Evolutionary conservation across 2,113 vertebrate genomes (phyloP).

Genomic region (Perca fluviatilis): DNA sequence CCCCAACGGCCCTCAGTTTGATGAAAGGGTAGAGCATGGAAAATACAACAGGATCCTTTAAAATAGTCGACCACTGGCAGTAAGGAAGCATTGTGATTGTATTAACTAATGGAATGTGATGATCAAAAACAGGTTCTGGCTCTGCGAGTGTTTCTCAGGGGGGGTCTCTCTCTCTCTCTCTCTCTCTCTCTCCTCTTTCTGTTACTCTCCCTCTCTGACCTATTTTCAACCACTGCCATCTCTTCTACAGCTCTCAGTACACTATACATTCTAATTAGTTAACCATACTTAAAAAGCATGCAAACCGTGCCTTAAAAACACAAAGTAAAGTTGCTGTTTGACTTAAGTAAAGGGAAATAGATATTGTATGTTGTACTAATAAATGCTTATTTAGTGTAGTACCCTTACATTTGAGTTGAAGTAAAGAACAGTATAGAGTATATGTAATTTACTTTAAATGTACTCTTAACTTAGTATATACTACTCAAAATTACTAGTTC

Average conservation of each 20-base stretch:
- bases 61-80: slow-evolving; percentile 6
- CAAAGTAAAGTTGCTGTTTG: too few relatives aligned
- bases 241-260: too few relatives aligned
- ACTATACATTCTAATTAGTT: too few relatives aligned
- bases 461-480: neutral
- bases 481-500: neutral
- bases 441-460: neutral
- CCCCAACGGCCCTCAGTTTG: neutral
- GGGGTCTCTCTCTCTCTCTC: slow-evolving; percentile 28
- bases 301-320: too few relatives aligned
- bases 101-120: slow-evolving; percentile 41
- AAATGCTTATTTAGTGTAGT: too few relatives aligned
- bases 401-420: too few relatives aligned
- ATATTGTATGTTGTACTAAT: too few relatives aligned
- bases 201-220: slow-evolving; percentile 34
- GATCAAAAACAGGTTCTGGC: slow-evolving; percentile 63
- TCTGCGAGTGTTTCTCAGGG: slow-evolving; percentile 30
- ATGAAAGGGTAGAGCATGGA: neutral
- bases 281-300: too few relatives aligned
- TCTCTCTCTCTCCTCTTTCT: slow-evolving; percentile 2
- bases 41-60: slow-evolving; percentile 9
- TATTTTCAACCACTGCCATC: neutral
- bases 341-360: too few relatives aligned
- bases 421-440: too few relatives aligned
- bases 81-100: slow-evolving; percentile 33